Conservation (phyloP, 2,113 vertebrate species). For the Prietella phreatophila region DNA sequence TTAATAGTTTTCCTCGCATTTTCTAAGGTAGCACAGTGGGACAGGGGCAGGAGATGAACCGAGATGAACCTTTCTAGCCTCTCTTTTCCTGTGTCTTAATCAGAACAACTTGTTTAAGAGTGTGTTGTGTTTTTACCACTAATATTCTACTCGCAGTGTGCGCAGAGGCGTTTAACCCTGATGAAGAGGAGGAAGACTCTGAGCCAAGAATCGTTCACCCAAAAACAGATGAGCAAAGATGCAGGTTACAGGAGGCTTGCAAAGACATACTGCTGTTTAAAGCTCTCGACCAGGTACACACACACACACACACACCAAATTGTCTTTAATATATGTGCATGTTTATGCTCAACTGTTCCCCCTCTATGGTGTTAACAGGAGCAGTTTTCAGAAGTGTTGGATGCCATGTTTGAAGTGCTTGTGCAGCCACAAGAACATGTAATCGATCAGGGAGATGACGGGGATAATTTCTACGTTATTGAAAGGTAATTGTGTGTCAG, state of each 20-base stretch:
- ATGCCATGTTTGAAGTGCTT: conserved; percentile 95
- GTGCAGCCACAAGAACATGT: conserved; percentile 91
- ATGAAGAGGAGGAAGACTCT: conserved; percentile 95
- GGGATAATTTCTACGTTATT: conserved; percentile 98
- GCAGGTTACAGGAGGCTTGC: conserved; percentile 94
- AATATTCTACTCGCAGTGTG: conserved; percentile 78
- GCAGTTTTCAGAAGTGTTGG: conserved; percentile 94
- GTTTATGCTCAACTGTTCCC: not conserved
- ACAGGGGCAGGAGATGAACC: not conserved
- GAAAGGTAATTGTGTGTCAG: conserved; percentile 76
- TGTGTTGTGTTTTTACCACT: conserved; percentile 8
- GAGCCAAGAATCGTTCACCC: conserved; percentile 94
- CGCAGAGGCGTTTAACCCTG: conserved; percentile 94
- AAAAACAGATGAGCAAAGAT: conserved; percentile 95
- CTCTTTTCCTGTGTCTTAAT: not conserved
- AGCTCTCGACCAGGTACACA: conserved; percentile 89
- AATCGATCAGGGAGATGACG: conserved; percentile 97
- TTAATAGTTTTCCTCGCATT: not conserved
- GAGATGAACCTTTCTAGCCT: not conserved
- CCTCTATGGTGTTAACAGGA: conserved; percentile 73
- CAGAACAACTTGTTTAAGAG: not conserved
- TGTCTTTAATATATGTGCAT: not conserved
- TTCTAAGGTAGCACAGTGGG: not conserved
- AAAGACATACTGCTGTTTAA: conserved; percentile 97
- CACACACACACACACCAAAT: conserved; percentile 40